Evolutionary conservation across 1,140 invertebrate species (phyloP), one percentile per base, ranked within the genome.

Genomic region (Euborellia annulipes): DNA sequence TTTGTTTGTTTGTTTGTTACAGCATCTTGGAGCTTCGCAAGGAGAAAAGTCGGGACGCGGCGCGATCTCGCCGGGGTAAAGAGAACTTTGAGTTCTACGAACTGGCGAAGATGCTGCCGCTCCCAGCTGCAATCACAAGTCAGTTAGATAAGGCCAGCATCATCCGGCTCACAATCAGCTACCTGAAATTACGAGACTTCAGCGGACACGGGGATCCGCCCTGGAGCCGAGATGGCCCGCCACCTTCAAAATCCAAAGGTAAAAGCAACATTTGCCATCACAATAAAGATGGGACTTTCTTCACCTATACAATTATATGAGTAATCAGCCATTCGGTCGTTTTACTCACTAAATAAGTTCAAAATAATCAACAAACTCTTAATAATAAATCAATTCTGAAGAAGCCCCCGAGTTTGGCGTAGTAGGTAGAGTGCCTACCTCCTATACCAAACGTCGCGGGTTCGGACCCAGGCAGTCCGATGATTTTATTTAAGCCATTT

Each of bases 11-110:
- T 37, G 37, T 18, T 16, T 20, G 41, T 77, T 78, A 65, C 79
- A 96, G 93, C 66, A 94, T 96, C 58, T 72, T 96, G 58, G 92
- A 97, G 67, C 69, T 96, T 48, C 72, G 93, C 49, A 97, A 97
- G 67, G 93, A 97, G 64, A 97, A 97, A 64, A 93, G 88, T 37
- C 72, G 92, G 55, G 92, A 97, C 64, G 93, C 93, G 27, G 94
- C 94, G 1, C 72, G 93, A 40, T 92, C 87, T 6, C 68, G 94
- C 27, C 75, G 93, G 30, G 92, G 92, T 19, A 97, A 97, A 59
- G 94, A 97, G 67, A 98, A 98, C 69, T 94, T 86, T 62, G 93
- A 97, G 67, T 98, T 97, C 68, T 95, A 95, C 69, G 92, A 96
- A 68, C 69, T 98, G 63, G 92, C 93, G 49, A 96, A 96, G 70